Conservation (phyloP, 2,797 vertebrate species). For the Pseudocheirus occidentalis region DNA sequence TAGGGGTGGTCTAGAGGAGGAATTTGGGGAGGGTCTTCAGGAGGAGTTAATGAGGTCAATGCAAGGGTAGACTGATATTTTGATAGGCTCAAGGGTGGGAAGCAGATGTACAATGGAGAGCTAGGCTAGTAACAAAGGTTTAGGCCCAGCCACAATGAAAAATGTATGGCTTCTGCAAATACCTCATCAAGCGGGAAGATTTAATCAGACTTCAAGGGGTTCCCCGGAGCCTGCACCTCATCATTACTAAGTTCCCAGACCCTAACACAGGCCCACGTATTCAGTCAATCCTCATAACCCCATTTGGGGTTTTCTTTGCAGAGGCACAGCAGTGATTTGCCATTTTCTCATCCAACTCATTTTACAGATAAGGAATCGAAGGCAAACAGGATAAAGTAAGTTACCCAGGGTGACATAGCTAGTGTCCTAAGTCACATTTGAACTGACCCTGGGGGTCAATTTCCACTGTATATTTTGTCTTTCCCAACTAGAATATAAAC, state of each 20-base stretch:
- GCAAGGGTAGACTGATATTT: no score
- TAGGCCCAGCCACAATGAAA: no score
- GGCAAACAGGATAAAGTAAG: not conserved
- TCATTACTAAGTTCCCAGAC: not conserved
- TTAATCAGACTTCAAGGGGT: no score
- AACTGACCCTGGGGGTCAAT: not conserved
- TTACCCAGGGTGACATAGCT: not conserved
- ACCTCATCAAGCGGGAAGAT: no score
- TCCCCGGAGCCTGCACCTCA: no score
- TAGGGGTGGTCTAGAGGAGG: no score
- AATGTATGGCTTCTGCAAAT: no score
- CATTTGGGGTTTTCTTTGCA: not conserved
- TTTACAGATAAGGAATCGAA: not conserved
- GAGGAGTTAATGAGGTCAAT: no score
- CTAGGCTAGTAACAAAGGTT: no score
- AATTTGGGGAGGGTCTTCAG: no score
- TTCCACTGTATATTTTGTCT: not conserved
- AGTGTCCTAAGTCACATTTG: not conserved
- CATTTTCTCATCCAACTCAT: not conserved
- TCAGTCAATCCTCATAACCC: not conserved
- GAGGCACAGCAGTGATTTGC: not conserved
- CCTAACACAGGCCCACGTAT: not conserved
- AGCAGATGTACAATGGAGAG: no score
- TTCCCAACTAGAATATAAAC: not conserved
- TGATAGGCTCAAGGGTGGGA: no score